These are phyloP conservation scores for Whitmania pigra DNA, from an alignment of 1,140 invertebrate species.

Conservation along the genomic window DNA sequence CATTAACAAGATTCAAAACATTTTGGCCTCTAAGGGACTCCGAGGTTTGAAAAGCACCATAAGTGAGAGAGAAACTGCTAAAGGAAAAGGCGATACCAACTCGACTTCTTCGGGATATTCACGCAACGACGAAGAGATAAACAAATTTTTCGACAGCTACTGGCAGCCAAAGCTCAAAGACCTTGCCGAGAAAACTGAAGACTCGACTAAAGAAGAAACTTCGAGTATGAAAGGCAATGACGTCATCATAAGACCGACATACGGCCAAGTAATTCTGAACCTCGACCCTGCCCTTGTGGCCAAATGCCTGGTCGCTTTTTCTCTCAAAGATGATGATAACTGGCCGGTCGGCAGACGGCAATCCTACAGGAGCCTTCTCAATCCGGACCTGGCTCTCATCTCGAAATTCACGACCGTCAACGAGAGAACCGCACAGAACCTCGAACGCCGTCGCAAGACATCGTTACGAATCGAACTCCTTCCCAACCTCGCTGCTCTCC, in stretches of 20 bases:
- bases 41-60: too few species aligned
- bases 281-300: neutral
- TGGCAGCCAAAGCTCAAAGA: conserved; percentile 7
- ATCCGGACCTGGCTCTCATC: neutral
- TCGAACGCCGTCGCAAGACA: too few species aligned
- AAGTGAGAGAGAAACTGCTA: too few species aligned
- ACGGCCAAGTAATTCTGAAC: neutral
- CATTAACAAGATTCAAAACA: too few species aligned
- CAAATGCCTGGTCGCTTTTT: neutral
- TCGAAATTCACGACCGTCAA: too few species aligned
- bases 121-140: neutral
- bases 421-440: too few species aligned
- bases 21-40: too few species aligned
- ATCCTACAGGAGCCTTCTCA: conserved; percentile 3
- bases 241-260: neutral
- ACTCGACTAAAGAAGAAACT: neutral
- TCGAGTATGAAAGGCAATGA: neutral
- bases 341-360: neutral
- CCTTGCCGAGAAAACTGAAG: neutral
- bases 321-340: neutral
- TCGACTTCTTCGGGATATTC: neutral
- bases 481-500: too few species aligned
- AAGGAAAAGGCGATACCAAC: too few species aligned
- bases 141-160: neutral
- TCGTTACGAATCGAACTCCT: too few species aligned